Evolutionary conservation across 2,888 invertebrate species (phyloP).

Genomic region (Meganola albula): DNA sequence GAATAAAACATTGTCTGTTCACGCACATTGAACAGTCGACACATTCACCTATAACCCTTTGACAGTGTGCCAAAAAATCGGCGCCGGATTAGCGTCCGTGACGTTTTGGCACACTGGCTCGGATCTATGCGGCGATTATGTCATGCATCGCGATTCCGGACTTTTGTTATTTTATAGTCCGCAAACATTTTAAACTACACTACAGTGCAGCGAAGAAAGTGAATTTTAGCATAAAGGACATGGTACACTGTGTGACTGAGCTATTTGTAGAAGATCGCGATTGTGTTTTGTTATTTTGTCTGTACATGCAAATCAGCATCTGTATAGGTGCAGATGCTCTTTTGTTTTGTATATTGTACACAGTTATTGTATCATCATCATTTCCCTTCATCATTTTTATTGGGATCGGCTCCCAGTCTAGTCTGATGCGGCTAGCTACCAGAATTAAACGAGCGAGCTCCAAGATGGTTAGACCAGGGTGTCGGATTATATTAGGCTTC

Average conservation of each 20-base stretch:
- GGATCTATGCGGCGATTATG: constrained; percentile 72
- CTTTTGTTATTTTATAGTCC: constrained; percentile 54
- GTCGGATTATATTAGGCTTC: too few species aligned
- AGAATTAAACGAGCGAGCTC: too few species aligned
- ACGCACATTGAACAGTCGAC: constrained; percentile 46
- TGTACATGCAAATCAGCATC: too few species aligned
- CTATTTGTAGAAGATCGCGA: constrained; percentile 58
- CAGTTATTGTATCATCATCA: too few species aligned
- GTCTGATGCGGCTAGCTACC: too few species aligned
- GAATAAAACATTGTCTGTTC: constrained; percentile 34
- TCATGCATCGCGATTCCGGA: constrained; percentile 62
- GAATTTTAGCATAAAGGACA: constrained; percentile 22
- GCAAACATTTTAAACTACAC: constrained; percentile 43
- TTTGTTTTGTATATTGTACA: too few species aligned
- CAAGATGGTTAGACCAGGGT: too few species aligned
- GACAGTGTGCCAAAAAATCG: constrained; percentile 65
- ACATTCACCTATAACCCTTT: constrained; percentile 71
- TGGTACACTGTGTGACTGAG: constrained; percentile 17
- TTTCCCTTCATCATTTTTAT: too few species aligned
- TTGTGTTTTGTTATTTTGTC: constrained; percentile 30
- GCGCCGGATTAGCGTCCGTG: constrained; percentile 43
- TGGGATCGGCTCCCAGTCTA: too few species aligned
- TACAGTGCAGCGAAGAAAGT: constrained; percentile 49
- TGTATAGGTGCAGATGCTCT: constrained; percentile 20
- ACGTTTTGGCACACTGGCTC: constrained; percentile 67